phyloP scores from a whole-genome alignment of 2,113 vertebrate genomes.

The Sprattus sprattus region DNA sequence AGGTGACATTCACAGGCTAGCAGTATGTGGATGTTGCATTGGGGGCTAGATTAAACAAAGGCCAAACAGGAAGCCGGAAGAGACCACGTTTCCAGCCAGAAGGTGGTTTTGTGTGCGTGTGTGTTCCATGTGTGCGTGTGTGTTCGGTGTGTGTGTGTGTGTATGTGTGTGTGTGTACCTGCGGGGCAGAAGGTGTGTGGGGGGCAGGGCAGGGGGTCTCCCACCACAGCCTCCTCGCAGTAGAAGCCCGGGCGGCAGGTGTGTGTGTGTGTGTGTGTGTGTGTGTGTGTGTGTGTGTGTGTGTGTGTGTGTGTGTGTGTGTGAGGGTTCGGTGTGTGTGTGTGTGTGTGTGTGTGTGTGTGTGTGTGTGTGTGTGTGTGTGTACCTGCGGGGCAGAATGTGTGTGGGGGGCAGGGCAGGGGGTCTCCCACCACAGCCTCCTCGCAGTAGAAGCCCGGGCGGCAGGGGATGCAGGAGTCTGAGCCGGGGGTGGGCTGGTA shows the following conservation, averaged over 20 bases:
- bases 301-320: not conserved
- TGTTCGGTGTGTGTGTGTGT: not conserved
- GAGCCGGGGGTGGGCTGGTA: conserved; percentile 83
- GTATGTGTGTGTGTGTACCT: conserved; percentile 65
- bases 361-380: not conserved
- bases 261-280: not conserved
- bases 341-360: not conserved
- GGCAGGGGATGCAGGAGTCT: conserved; percentile 77
- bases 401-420: conserved; percentile 77
- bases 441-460: conserved; percentile 85
- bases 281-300: not conserved
- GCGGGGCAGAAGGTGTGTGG: conserved; percentile 83
- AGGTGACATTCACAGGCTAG: no score
- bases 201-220: conserved; percentile 75
- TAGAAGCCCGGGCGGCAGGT: conserved; percentile 84
- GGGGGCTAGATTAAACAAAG: no score
- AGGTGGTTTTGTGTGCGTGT: not conserved
- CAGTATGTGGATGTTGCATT: no score
- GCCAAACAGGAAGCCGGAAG: no score
- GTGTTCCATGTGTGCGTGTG: not conserved
- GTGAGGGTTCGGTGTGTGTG: not conserved
- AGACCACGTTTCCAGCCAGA: no score
- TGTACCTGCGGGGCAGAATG: conserved; percentile 87
- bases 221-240: conserved; percentile 78
- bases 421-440: conserved; percentile 73